Conservation (phyloP, 1,140 invertebrate genomes). For the Lepidostoma basale region DNA sequence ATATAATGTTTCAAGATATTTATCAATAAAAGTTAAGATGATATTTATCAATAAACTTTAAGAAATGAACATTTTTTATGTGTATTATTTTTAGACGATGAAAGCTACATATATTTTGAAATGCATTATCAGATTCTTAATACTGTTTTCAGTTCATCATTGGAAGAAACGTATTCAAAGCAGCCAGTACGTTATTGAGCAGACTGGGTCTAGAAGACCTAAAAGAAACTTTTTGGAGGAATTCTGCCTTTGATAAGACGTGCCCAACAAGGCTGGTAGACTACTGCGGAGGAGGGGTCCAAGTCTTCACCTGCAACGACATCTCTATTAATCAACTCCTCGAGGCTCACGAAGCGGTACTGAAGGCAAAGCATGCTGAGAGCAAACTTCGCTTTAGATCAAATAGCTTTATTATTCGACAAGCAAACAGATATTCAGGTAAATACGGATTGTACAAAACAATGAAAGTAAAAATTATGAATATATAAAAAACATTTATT, state of each 20-base stretch:
- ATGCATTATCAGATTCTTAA: no score
- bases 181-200: conserved; percentile 58
- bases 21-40: neutral
- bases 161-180: conserved; percentile 58
- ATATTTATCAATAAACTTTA: no score
- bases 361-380: conserved; percentile 60
- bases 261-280: conserved; percentile 61
- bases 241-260: conserved; percentile 61
- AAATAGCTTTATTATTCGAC: conserved; percentile 59
- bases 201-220: conserved; percentile 57
- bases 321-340: conserved; percentile 62
- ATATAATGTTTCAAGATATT: no score
- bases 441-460: no score
- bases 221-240: conserved; percentile 59
- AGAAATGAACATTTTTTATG: no score
- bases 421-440: conserved; percentile 62
- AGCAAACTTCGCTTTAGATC: conserved; percentile 58
- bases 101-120: no score
- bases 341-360: conserved; percentile 63
- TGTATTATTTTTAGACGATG: no score
- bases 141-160: conserved; percentile 57
- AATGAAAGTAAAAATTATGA: conserved; percentile 45
- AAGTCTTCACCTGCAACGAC: conserved; percentile 63
- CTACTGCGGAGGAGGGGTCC: conserved; percentile 60
- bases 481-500: conserved; percentile 31